Percentiles rank a stretch among this genome's conserved stretches.
Evolutionary conservation across 2,888 invertebrate species (phyloP).

Genomic region (Drosophila suboccidentalis): DNA sequence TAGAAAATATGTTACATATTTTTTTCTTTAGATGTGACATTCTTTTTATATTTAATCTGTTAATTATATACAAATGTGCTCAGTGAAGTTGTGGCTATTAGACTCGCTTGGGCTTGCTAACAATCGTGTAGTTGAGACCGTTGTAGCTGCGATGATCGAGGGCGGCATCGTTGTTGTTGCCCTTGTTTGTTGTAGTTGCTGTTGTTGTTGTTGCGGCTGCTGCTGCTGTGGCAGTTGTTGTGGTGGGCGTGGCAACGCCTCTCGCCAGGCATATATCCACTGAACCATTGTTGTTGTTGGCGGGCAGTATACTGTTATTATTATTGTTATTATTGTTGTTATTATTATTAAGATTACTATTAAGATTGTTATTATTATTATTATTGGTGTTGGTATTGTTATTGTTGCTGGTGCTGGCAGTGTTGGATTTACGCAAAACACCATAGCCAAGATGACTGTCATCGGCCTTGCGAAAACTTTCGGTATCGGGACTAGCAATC

Average conservation of each 20-base stretch:
- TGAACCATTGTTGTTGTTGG: constrained; percentile 30
- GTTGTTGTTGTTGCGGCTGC: constrained; percentile 29
- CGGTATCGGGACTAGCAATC: constrained; percentile 89
- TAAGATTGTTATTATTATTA: constrained; percentile 31
- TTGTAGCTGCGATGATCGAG: constrained; percentile 91
- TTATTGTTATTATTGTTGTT: constrained; percentile 25
- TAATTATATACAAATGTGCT: not conserved
- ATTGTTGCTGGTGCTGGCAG: constrained; percentile 13
- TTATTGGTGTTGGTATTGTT: constrained; percentile 35
- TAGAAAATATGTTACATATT: not conserved
- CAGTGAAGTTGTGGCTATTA: constrained; percentile 78
- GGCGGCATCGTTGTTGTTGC: constrained; percentile 81
- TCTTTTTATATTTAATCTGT: too few relatives aligned
- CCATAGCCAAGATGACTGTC: constrained; percentile 94
- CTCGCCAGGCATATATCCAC: constrained; percentile 22
- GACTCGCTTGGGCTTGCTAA: constrained; percentile 94
- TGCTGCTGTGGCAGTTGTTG: constrained; percentile 28
- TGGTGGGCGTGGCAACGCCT: constrained; percentile 39
- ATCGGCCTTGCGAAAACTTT: constrained; percentile 91
- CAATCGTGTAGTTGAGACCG: constrained; percentile 92
- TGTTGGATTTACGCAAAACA: constrained; percentile 89
- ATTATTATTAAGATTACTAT: constrained; percentile 20
- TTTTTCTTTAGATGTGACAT: not conserved
- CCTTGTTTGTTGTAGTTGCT: constrained; percentile 36
- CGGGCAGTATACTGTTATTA: constrained; percentile 45